These are phyloP conservation scores for Capricornis sumatraensis DNA, from an alignment of 2,113 vertebrate genomes.

Conservation along the genomic window DNA sequence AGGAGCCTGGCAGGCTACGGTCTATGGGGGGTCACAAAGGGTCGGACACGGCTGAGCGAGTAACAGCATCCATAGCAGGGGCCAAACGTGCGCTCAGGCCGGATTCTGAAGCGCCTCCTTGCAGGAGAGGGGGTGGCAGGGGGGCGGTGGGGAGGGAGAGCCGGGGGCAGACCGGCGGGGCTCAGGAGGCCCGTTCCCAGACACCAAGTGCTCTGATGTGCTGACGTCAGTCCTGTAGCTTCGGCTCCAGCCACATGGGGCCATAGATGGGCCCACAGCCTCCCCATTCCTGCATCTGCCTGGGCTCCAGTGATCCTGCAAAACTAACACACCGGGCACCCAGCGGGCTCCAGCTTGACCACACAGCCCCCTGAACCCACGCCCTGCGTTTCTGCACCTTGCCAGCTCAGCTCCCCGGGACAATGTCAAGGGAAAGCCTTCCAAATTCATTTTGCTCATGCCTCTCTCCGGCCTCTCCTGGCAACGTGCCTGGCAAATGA, in stretches of 20 bases:
- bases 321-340: background rate
- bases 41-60: background rate
- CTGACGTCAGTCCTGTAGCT: background rate
- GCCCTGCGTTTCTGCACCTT: rapidly evolving
- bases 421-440: background rate
- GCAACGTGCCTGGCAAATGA: background rate
- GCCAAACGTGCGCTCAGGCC: background rate
- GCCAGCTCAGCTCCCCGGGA: rapidly evolving
- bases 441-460: background rate
- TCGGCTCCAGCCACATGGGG: background rate
- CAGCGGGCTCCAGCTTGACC: background rate
- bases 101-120: background rate
- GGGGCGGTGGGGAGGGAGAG: background rate
- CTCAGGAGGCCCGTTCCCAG: background rate
- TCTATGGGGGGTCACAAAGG: background rate
- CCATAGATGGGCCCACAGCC: background rate
- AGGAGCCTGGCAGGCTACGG: background rate
- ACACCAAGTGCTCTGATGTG: rapidly evolving
- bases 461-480: background rate
- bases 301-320: background rate
- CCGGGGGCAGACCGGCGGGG: no score
- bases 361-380: rapidly evolving
- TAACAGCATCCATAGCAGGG: background rate
- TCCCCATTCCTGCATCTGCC: background rate
- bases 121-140: background rate